Evolutionary conservation across 2,888 invertebrate genomes (phyloP).

Genomic region (Empis livida): DNA sequence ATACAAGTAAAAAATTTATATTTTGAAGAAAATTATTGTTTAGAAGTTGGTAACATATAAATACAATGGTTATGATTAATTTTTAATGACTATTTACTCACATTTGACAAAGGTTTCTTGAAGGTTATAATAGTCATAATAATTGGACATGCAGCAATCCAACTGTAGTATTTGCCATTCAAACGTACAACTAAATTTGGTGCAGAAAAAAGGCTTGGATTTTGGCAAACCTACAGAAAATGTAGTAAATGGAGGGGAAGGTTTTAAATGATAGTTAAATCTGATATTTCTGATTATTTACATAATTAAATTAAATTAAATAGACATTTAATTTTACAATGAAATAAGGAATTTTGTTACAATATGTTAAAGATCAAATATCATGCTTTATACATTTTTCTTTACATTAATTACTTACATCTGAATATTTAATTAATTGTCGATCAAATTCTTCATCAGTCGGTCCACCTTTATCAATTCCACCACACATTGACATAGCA

Average conservation of each 20-base stretch:
- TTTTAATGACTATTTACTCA: conserved; percentile 31
- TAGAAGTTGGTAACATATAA: neutral
- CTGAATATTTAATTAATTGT: conserved; percentile 40
- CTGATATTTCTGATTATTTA: neutral
- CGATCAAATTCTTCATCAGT: conserved; percentile 49
- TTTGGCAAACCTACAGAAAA: conserved; percentile 41
- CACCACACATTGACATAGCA: conserved; percentile 67
- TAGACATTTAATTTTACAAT: conserved; percentile 9
- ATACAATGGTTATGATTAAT: neutral
- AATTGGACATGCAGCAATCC: conserved; percentile 83
- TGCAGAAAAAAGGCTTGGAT: conserved; percentile 61
- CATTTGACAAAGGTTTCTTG: conserved; percentile 70
- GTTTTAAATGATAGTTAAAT: neutral
- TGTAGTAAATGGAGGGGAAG: conserved; percentile 32
- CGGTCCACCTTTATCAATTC: conserved; percentile 43
- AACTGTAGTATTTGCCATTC: conserved; percentile 78
- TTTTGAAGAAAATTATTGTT: too few species aligned
- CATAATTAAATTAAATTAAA: neutral
- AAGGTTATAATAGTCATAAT: conserved; percentile 78
- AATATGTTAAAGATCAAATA: too few species aligned
- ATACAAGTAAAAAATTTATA: conserved; percentile 6
- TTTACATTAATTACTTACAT: conserved; percentile 29
- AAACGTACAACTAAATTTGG: conserved; percentile 77
- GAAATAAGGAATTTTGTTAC: too few species aligned
- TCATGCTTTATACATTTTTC: neutral